A percentile compares a stretch with the other conserved stretches of the same genome.
Evolutionary conservation across 2,797 vertebrate genomes (phyloP).

Genomic region (Sciaenops ocellatus): DNA sequence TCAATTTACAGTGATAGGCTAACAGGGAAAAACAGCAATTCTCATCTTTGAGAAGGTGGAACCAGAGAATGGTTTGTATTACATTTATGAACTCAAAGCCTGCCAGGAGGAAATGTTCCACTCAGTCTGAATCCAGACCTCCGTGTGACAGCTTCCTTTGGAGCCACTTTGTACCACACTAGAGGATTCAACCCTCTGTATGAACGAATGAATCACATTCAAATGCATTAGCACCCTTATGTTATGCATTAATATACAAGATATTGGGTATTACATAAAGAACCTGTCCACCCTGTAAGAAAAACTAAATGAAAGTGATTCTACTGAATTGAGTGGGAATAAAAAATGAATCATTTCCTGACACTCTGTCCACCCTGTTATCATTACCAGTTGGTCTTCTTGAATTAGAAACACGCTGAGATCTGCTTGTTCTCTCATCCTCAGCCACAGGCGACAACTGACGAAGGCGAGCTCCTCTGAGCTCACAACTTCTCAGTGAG

Average conservation of each 20-base stretch:
- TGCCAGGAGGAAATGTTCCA: neutral
- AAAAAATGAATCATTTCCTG: constrained; percentile 18
- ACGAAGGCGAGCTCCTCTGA: constrained; percentile 26
- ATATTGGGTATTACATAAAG: neutral
- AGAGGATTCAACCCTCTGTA: too few relatives aligned
- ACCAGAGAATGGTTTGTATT: neutral
- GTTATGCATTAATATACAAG: neutral
- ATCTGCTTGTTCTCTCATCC: constrained; percentile 50
- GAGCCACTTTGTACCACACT: too few relatives aligned
- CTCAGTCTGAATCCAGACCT: neutral
- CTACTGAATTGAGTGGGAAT: constrained; percentile 1
- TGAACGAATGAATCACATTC: too few relatives aligned
- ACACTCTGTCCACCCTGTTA: constrained; percentile 48
- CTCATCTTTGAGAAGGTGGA: neutral
- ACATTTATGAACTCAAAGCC: neutral
- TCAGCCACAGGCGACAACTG: constrained; percentile 57
- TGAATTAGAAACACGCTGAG: constrained; percentile 54
- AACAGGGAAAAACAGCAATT: neutral
- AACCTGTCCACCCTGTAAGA: neutral
- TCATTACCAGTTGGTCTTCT: constrained; percentile 55
- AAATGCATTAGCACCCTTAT: too few relatives aligned
- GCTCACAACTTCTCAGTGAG: constrained; percentile 59
- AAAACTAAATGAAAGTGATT: neutral
- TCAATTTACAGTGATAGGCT: neutral
- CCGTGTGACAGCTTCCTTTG: neutral